Evolutionary conservation across 1,140 invertebrate species (phyloP), one percentile per base, ranked within the genome.

Genomic region (Drosophila elegans): DNA sequence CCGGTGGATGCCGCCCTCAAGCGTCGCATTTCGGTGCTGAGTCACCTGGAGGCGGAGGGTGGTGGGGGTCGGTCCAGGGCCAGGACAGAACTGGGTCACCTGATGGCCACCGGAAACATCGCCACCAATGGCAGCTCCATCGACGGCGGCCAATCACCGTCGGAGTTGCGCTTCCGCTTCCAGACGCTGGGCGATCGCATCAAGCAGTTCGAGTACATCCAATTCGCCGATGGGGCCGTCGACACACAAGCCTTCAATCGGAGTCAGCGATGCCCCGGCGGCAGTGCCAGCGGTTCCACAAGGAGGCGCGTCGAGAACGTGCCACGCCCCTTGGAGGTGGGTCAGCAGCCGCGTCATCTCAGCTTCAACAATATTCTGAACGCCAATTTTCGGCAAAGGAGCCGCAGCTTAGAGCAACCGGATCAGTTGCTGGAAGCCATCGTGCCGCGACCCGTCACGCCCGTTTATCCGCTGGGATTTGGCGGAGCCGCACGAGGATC

Each of bases 201-300:
- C 21, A 55, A 49, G 7, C 82, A 63, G 39, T 85, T 85, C 34
- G 56, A 75, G 21, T 60, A 62, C 9, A 81, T 78, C 13, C 82
- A 85, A 29, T 85, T 86, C 21, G 78, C 82, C 1, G 82, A 85
- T 36, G 82, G 82, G 3, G 82, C 82, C 1, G 82, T 63, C 2
- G 51, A 44, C 38, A 46, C 12, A 39, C 46, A 71, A n/a, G 69
- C 74, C n/a, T 81, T 86, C 32, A 32, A 72, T 39, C 69, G 82
- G 2, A 61, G 61, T 6, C 16, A 38, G 10, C 1, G 10, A 52
- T 5, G 12, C 16, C n/a, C 21, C 46, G 12, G 25, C 29, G 32
- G 11, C 25, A 49, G n/a, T 3, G n/a, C 4, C 36, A 51, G 16
- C n/a, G 6, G 27, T 13, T 10, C 36, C 46, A 27, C 48, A 16